phyloP scores from a whole-genome alignment of 2,797 vertebrate genomes.

The Crocodylus rhombifer region DNA sequence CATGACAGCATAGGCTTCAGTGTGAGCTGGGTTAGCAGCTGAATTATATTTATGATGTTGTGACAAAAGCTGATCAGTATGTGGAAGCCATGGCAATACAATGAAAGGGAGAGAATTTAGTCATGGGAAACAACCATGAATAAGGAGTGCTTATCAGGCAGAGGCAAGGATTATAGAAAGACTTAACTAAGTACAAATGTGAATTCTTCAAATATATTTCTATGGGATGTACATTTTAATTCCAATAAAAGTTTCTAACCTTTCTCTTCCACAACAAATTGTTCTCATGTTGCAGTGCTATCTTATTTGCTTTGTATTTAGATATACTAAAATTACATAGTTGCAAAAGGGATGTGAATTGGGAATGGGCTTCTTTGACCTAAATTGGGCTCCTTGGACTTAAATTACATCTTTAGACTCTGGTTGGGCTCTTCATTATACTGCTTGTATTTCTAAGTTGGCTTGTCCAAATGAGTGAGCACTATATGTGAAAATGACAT shows the following conservation, averaged over 20 bases:
- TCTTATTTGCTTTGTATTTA: not conserved
- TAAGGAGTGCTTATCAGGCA: not conserved
- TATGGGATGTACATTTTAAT: not conserved
- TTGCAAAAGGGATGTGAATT: not conserved
- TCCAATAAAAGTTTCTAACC: not conserved
- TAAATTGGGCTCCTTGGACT: not conserved
- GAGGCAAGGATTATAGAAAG: not conserved
- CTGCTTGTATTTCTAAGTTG: not conserved
- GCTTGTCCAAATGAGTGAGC: not conserved
- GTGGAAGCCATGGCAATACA: not conserved
- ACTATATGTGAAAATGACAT: not conserved
- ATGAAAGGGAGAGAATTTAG: not conserved
- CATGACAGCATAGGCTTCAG: no score
- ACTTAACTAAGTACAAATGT: not conserved
- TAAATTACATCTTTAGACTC: not conserved
- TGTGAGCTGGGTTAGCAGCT: no score
- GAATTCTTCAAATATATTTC: not conserved
- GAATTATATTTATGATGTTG: not conserved
- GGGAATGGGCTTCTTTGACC: not conserved
- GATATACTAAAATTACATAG: not conserved
- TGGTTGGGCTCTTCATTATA: conserved; percentile 19
- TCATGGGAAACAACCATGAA: not conserved
- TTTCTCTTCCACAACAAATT: not conserved
- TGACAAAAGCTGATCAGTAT: not conserved
- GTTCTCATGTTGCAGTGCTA: not conserved